These are phyloP conservation scores for Accipiter cooperii DNA, from an alignment of 2,113 vertebrate genomes.

Conservation along the genomic window DNA sequence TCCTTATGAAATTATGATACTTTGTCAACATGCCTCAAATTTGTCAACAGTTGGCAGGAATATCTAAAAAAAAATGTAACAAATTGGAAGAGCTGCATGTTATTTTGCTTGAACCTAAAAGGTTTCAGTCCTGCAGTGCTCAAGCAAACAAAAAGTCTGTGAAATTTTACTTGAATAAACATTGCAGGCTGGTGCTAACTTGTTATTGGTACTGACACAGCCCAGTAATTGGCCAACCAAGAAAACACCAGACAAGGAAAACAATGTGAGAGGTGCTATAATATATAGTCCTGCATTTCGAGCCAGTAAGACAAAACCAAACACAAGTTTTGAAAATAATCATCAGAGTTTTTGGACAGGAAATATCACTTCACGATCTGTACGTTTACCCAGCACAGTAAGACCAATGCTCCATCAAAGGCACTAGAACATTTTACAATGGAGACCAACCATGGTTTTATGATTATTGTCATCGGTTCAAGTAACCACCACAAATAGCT, in stretches of 20 bases:
- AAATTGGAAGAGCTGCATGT: neutral
- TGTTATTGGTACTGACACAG: constrained; percentile 21
- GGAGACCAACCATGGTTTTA: neutral
- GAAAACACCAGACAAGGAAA: constrained; percentile 26
- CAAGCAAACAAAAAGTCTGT: constrained; percentile 14
- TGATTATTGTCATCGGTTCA: neutral
- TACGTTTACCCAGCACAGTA: neutral
- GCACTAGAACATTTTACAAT: neutral
- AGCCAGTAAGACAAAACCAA: neutral
- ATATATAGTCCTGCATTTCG: neutral
- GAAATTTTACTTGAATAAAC: constrained; percentile 52
- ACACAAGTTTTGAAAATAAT: neutral
- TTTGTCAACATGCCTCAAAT: neutral
- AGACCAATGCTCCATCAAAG: neutral
- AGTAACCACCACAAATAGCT: neutral
- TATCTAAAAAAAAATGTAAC: neutral
- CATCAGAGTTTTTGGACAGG: neutral
- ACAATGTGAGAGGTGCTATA: neutral
- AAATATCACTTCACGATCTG: neutral
- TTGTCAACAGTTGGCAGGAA: neutral
- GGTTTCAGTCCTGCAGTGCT: constrained; percentile 3
- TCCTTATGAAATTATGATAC: neutral
- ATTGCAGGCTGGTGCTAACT: constrained; percentile 33
- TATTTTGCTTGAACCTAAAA: neutral
- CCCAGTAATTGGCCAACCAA: constrained; percentile 3